These are phyloP conservation scores for Scortum barcoo DNA, from an alignment of 2,113 vertebrate species.

Conservation along the genomic window DNA sequence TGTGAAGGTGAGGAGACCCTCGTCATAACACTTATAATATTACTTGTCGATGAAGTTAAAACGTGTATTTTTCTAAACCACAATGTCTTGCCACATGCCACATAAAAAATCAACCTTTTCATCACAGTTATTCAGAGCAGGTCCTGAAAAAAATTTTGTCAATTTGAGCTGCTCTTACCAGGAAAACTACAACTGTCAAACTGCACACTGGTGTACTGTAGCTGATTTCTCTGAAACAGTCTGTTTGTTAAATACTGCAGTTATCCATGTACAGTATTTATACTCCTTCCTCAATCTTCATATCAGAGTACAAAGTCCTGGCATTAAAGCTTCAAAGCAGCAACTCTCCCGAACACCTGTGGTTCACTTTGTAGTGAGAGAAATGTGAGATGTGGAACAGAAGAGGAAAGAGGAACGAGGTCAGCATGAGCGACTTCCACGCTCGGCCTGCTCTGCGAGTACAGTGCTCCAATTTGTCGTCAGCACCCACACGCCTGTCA, in stretches of 20 bases:
- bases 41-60: not conserved
- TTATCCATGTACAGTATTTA: not conserved
- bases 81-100: not conserved
- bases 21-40: not conserved
- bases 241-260: constrained; percentile 11
- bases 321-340: constrained; percentile 28
- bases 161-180: not conserved
- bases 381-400: constrained; percentile 14
- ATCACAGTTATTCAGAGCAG: not conserved
- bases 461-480: constrained; percentile 41
- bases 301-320: constrained; percentile 23
- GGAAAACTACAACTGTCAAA: not conserved
- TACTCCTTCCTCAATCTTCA: constrained; percentile 5
- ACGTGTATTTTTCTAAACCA: not conserved
- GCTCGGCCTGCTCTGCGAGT: constrained; percentile 21
- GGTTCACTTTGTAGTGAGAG: not conserved
- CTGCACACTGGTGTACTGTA: not conserved
- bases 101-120: not conserved
- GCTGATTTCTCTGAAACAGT: not conserved
- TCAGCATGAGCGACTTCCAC: constrained; percentile 5
- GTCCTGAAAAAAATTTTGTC: not conserved
- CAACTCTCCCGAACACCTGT: constrained; percentile 4
- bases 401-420: not conserved
- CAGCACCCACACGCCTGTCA: constrained; percentile 42
- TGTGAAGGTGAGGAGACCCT: not conserved